Evolutionary conservation across 2,797 vertebrate genomes (phyloP).

Genomic region (Phoebastria nigripes): DNA sequence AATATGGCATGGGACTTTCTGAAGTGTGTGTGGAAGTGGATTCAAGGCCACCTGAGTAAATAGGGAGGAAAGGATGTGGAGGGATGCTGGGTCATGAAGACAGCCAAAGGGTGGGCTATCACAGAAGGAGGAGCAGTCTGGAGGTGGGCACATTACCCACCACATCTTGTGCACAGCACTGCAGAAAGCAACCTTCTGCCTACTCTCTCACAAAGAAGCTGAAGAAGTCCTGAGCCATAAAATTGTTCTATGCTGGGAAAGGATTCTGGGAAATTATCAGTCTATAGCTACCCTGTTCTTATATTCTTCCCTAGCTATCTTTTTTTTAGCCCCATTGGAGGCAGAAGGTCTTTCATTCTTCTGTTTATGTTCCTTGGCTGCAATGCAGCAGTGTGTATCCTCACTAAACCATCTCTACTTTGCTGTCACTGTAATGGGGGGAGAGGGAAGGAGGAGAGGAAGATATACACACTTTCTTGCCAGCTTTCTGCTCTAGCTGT

Average conservation of each 20-base stretch:
- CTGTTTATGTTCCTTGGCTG: constrained; percentile 40
- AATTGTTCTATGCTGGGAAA: background rate
- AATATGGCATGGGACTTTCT: background rate
- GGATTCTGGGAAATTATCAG: background rate
- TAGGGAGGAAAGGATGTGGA: background rate
- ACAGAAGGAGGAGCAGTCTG: background rate
- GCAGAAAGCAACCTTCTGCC: background rate
- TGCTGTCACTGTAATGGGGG: background rate
- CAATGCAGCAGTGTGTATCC: background rate
- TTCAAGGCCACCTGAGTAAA: background rate
- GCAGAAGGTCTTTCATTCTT: constrained; percentile 13
- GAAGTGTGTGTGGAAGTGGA: background rate
- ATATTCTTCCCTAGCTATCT: background rate
- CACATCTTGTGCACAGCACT: background rate
- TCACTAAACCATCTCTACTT: constrained; percentile 34
- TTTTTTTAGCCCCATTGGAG: constrained; percentile 10
- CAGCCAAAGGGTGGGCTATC: background rate
- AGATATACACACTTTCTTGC: background rate
- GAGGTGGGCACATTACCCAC: background rate
- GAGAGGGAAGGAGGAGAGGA: background rate
- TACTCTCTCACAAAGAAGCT: background rate
- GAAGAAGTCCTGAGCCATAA: background rate
- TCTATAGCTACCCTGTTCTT: background rate
- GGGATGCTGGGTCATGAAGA: background rate
- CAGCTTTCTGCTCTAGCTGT: background rate